Percentiles rank a stretch among this genome's conserved stretches.
These are phyloP conservation scores for Darevskia nairensis DNA, from an alignment of 2,797 vertebrate genomes.

Conservation along the genomic window DNA sequence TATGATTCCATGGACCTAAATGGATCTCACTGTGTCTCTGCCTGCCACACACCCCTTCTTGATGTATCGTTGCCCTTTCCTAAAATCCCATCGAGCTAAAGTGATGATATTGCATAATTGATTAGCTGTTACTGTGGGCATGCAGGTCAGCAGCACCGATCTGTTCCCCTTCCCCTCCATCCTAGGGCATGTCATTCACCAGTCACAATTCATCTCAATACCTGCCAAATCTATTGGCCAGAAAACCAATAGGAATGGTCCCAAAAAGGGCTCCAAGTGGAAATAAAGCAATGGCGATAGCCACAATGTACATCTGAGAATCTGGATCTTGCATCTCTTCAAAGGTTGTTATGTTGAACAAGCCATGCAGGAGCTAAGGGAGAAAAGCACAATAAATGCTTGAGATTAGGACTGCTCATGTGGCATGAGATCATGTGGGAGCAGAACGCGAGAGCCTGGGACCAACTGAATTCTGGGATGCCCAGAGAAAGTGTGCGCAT, in stretches of 20 bases:
- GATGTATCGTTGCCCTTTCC: neutral
- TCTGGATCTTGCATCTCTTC: neutral
- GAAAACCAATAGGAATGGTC: neutral
- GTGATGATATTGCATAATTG: neutral
- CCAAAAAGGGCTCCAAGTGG: conserved; percentile 19
- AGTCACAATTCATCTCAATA: neutral
- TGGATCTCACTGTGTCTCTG: too few species aligned
- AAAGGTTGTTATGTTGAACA: neutral
- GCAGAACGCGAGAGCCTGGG: too few species aligned
- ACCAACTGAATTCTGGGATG: too few species aligned
- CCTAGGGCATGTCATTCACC: neutral
- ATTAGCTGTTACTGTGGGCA: neutral
- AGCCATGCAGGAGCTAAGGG: neutral
- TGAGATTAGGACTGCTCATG: too few species aligned
- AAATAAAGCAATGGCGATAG: neutral
- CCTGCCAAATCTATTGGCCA: conserved; percentile 2
- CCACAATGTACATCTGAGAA: neutral
- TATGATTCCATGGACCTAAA: neutral
- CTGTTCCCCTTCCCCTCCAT: too few species aligned
- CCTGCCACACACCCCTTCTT: neutral
- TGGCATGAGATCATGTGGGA: too few species aligned
- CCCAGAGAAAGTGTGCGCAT: too few species aligned
- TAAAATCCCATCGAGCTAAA: neutral
- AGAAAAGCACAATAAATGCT: neutral
- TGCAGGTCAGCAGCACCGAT: neutral